A percentile compares a stretch with the other conserved stretches of the same genome.
Evolutionary conservation across 2,797 vertebrate species (phyloP).

Genomic region (Enteromius trimaculatus): DNA sequence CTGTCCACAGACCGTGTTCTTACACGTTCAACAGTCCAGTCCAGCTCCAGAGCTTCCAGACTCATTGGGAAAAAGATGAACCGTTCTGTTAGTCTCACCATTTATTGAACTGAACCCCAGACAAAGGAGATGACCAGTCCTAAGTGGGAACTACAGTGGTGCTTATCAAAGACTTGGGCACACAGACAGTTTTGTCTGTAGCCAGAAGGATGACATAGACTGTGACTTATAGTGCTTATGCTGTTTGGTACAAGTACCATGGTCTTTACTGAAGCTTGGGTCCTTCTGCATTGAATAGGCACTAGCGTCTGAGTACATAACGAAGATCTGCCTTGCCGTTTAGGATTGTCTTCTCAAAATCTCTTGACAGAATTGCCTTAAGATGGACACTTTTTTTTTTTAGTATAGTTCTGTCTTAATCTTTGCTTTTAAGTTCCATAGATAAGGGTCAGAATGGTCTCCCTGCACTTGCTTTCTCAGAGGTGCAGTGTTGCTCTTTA

Average conservation of each 20-base stretch:
- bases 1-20: constrained; percentile 89
- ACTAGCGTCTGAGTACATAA: constrained; percentile 7
- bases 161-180: constrained; percentile 60
- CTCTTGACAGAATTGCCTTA: constrained; percentile 38
- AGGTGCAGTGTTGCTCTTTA: constrained; percentile 57
- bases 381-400: constrained; percentile 36
- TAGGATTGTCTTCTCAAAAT: constrained; percentile 44
- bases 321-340: constrained; percentile 20
- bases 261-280: constrained; percentile 25
- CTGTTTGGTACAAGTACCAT: constrained; percentile 51
- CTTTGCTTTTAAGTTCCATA: constrained; percentile 47
- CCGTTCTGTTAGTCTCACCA: constrained; percentile 94
- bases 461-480: constrained; percentile 68
- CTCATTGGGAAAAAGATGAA: constrained; percentile 98
- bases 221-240: constrained; percentile 49
- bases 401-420: constrained; percentile 43
- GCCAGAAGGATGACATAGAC: constrained; percentile 33
- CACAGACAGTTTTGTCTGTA: constrained; percentile 29
- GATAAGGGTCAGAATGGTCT: constrained; percentile 58
- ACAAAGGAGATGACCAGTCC: neutral
- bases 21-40: constrained; percentile 90
- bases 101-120: constrained; percentile 82
- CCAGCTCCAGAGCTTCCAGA: constrained; percentile 83
- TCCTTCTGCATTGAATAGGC: constrained; percentile 22
- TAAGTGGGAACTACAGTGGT: constrained; percentile 39